A percentile compares a stretch with the other conserved stretches of the same genome.
Conservation (phyloP, 2,797 vertebrate genomes). For the Characodon lateralis region DNA sequence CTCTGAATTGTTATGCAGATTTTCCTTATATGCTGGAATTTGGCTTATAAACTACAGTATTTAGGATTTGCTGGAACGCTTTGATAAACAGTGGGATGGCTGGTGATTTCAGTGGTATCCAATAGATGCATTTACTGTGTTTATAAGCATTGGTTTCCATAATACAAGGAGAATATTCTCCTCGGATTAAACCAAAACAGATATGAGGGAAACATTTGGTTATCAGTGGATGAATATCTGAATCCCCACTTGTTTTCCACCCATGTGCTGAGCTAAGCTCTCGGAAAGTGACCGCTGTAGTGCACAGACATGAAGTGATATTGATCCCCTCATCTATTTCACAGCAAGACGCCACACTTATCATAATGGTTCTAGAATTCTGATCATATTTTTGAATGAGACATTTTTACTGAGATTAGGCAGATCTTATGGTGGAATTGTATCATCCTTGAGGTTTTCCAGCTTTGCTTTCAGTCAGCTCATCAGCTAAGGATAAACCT, state of each 20-base stretch:
- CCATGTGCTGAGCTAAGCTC: neutral
- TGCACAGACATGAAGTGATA: neutral
- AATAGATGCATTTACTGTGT: neutral
- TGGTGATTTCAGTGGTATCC: neutral
- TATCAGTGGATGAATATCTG: conserved; percentile 5
- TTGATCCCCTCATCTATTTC: conserved; percentile 6
- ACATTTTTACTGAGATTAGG: conserved; percentile 9
- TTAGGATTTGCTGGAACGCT: conserved; percentile 10
- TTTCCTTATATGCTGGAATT: conserved; percentile 1
- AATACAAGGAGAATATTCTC: neutral
- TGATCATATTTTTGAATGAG: conserved; percentile 17
- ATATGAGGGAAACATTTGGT: conserved; percentile 1
- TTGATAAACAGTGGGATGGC: neutral
- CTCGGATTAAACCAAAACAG: neutral
- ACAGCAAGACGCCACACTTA: conserved; percentile 8
- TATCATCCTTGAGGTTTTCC: conserved; percentile 1
- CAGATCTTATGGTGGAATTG: conserved; percentile 7
- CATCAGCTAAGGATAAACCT: conserved; percentile 9
- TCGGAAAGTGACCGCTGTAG: neutral
- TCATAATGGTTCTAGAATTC: conserved; percentile 5
- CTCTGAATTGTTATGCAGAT: conserved; percentile 31
- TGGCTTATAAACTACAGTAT: conserved; percentile 5
- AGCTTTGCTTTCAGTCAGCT: conserved; percentile 7
- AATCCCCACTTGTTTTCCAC: conserved; percentile 2
- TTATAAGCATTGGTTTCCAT: neutral